Evolutionary conservation across 1,140 invertebrate species (phyloP).

Genomic region (Fopius arisanus): DNA sequence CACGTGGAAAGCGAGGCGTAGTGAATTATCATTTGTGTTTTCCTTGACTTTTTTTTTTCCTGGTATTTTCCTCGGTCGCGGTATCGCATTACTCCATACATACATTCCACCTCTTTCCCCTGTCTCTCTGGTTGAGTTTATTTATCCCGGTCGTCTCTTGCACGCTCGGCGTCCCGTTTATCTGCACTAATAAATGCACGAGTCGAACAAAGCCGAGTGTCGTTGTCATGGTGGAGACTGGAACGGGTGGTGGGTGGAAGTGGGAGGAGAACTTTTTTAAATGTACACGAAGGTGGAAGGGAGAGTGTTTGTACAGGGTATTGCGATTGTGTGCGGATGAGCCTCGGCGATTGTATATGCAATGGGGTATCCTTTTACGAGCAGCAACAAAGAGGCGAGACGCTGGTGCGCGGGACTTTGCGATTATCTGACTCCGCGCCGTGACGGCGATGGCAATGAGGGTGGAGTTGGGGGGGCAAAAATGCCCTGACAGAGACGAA

Average conservation of each 20-base stretch:
- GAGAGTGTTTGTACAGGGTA: not conserved
- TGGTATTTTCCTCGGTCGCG: not conserved
- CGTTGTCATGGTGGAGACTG: not conserved
- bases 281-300: not conserved
- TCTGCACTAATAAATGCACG: slow-evolving; percentile 53
- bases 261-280: not conserved
- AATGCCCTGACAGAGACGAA: not conserved
- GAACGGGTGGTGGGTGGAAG: not conserved
- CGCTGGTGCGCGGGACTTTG: slow-evolving; percentile 31
- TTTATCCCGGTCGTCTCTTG: slow-evolving; percentile 43
- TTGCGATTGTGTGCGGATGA: not conserved
- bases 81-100: slow-evolving; percentile 35
- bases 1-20: not conserved
- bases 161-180: slow-evolving; percentile 42
- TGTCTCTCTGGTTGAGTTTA: not conserved
- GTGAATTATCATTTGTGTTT: slow-evolving; percentile 5
- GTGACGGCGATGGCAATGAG: slow-evolving; percentile 8
- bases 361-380: slow-evolving; percentile 39
- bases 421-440: slow-evolving; percentile 37
- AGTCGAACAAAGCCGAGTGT: slow-evolving; percentile 41
- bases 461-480: not conserved
- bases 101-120: slow-evolving; percentile 11
- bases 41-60: not conserved
- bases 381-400: slow-evolving; percentile 34
- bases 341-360: not conserved